Evolutionary conservation across 37 sponge, comb jelly and placozoan genomes (phyloP), one percentile per base, ranked within the genome.

Genomic region (Crambe crambe): DNA sequence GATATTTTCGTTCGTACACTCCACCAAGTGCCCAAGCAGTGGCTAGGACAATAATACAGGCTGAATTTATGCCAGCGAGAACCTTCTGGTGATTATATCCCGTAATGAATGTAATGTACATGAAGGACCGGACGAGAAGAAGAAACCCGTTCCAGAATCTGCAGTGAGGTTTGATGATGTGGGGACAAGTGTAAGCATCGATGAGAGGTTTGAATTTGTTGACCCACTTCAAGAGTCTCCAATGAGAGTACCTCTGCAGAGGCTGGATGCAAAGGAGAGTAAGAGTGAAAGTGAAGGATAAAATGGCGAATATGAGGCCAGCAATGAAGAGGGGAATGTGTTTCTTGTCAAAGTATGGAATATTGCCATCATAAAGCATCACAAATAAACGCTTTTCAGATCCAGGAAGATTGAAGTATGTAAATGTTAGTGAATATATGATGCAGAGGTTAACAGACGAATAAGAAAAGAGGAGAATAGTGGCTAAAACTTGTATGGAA

Each of bases 111-210:
- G 22, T 8, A 62, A 20, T 10, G 64, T 36, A 72, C 51, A 72
- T 27, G n/a, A 75, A 15, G 18, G 57, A 35, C 37, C 69, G 30
- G 2, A 80, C 31, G 26, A 58, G 15, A 26, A 71, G 71, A 15
- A 69, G 71, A 61, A 69, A 58, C 27, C 72, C 72, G 29, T 32
- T 68, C 81, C 81, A 80, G 34, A 77, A 77, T 32, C 38, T 63
- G 43, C 35, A 63, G 62, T 40, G 41, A 40, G 40, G 8, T 58
- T 74, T 56, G 37, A 62, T 18, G 29, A 42, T 4, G 29, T 26
- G 25, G 1, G 77, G 77, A n/a, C 77, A 20, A n/a, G 77, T 62
- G 65, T 62, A 77, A 2, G 77, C 77, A 38, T 77, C 77, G 39
- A 77, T 23, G 26, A 77, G 39, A 41, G 77, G 77, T 27, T 63